These are phyloP conservation scores for Zalophus californianus DNA, from an alignment of 2,797 vertebrate species.

Conservation along the genomic window DNA sequence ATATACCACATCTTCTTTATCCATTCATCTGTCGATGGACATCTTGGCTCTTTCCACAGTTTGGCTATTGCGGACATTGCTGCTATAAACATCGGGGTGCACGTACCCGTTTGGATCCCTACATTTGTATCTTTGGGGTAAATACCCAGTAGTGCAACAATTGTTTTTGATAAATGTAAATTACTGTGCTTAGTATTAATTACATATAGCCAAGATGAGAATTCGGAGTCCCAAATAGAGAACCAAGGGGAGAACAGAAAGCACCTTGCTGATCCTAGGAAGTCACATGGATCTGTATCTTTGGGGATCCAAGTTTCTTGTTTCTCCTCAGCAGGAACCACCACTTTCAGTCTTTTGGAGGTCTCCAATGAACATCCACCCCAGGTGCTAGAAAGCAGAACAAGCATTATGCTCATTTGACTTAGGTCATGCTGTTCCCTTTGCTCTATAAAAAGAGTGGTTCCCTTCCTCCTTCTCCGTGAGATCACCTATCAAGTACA, in stretches of 20 bases:
- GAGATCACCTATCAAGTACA: neutral
- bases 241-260: neutral
- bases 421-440: accelerated
- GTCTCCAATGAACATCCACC: neutral
- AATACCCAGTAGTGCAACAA: too few relatives aligned
- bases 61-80: too few relatives aligned
- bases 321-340: neutral
- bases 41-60: too few relatives aligned
- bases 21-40: too few relatives aligned
- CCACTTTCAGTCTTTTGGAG: neutral
- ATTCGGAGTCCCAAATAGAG: neutral
- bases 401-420: neutral
- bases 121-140: too few relatives aligned
- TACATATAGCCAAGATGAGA: neutral
- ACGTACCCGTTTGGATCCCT: too few relatives aligned
- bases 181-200: neutral
- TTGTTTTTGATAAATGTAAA: neutral
- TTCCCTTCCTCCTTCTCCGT: neutral
- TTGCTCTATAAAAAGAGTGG: neutral
- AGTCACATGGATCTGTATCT: neutral
- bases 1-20: too few relatives aligned
- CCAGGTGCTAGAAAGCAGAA: neutral
- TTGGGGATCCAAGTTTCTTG: neutral
- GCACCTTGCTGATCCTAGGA: neutral
- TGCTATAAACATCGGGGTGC: too few relatives aligned